Evolutionary conservation across 2,113 vertebrate species (phyloP).

Genomic region (Osmerus mordax): DNA sequence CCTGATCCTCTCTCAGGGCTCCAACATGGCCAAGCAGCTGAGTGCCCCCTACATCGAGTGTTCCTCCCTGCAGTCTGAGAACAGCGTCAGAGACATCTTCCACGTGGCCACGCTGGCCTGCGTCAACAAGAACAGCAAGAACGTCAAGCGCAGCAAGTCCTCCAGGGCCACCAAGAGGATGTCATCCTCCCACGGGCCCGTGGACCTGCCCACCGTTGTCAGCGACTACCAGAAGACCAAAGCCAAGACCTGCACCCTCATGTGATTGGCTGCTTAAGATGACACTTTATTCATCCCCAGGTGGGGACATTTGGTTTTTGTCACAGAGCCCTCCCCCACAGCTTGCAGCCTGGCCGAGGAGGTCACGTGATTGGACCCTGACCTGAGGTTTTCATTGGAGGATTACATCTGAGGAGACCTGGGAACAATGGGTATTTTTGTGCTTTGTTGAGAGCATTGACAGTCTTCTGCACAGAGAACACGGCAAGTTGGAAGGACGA

Average conservation of each 20-base stretch:
- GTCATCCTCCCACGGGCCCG: conserved; percentile 73
- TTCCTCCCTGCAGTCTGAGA: conserved; percentile 87
- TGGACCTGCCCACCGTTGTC: conserved; percentile 75
- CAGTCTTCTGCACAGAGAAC: too few relatives aligned
- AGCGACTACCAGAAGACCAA: conserved; percentile 87
- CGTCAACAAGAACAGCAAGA: conserved; percentile 86
- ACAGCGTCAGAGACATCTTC: conserved; percentile 92
- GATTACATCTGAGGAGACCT: background rate
- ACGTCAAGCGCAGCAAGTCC: conserved; percentile 84
- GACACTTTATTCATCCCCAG: too few relatives aligned
- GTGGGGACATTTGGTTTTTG: too few relatives aligned
- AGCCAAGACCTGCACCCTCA: conserved; percentile 86
- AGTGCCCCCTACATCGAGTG: conserved; percentile 89
- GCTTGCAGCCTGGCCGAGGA: too few relatives aligned
- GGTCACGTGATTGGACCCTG: too few relatives aligned
- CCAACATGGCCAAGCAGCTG: conserved; percentile 88
- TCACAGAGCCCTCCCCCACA: too few relatives aligned
- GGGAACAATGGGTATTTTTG: background rate
- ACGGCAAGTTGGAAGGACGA: too few relatives aligned
- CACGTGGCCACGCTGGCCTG: conserved; percentile 89
- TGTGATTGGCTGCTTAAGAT: conserved; percentile 67
- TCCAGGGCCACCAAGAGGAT: conserved; percentile 83
- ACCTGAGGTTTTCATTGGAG: background rate
- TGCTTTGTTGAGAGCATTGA: conserved; percentile 1
- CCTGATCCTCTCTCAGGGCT: conserved; percentile 69